Percentiles rank a stretch among this genome's conserved stretches.
phyloP scores from a whole-genome alignment of 2,888 invertebrate genomes.

The Phaonia tiefii region DNA sequence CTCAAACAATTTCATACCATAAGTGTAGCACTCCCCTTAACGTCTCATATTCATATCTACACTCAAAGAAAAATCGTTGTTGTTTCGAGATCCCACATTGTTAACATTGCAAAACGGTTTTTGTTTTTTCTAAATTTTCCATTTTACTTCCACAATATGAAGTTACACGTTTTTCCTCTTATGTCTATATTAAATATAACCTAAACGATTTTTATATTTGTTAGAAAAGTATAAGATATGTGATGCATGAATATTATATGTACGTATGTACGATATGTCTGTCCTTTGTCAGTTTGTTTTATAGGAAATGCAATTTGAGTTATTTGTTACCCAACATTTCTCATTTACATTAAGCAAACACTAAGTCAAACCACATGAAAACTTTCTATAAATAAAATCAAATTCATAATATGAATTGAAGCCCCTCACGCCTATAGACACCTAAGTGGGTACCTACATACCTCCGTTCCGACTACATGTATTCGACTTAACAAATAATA shows the following conservation, averaged over 20 bases:
- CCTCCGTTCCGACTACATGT: background rate
- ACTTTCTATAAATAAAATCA: slow-evolving; percentile 36
- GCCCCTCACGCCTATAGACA: background rate
- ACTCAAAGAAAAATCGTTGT: background rate
- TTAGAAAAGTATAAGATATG: background rate
- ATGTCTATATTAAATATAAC: too few relatives aligned
- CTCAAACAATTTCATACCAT: too few relatives aligned
- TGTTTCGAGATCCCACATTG: too few relatives aligned
- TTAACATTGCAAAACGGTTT: too few relatives aligned
- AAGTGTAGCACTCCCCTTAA: too few relatives aligned
- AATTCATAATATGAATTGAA: slow-evolving; percentile 19
- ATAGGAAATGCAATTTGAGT: slow-evolving; percentile 60
- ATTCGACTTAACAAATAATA: background rate
- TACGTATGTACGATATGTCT: background rate
- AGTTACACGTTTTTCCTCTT: too few relatives aligned
- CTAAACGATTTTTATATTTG: background rate
- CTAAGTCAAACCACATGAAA: slow-evolving; percentile 21
- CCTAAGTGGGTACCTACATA: background rate
- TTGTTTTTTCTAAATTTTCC: too few relatives aligned
- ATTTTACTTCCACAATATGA: too few relatives aligned
- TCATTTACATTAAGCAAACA: slow-evolving; percentile 15
- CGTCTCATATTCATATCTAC: background rate
- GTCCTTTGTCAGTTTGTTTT: background rate
- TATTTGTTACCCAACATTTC: slow-evolving; percentile 47
- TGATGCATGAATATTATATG: background rate